These are phyloP conservation scores for Hyles vespertilio DNA, from an alignment of 1,140 invertebrate species.

Conservation along the genomic window DNA sequence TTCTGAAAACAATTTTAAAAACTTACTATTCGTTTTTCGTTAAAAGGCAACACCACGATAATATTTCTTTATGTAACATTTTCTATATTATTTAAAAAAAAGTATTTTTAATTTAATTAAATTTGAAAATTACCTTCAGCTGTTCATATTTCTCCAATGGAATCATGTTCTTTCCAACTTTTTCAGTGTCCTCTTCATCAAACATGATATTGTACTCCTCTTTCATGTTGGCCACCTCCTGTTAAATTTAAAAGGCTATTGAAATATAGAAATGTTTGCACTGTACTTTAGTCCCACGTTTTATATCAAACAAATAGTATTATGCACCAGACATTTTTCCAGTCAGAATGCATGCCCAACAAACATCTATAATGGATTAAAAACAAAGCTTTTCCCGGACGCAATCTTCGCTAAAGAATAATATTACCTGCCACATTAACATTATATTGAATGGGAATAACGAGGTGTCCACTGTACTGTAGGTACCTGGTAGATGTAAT, in stretches of 20 bases:
- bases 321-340: no score
- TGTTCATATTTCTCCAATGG: slow-evolving; percentile 48
- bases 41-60: background rate
- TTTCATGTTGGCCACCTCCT: slow-evolving; percentile 58
- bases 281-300: no score
- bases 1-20: slow-evolving; percentile 27
- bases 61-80: no score
- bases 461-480: no score
- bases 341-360: no score
- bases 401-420: no score
- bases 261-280: background rate
- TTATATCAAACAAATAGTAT: no score
- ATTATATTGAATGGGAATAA: no score
- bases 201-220: slow-evolving; percentile 49
- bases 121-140: slow-evolving; percentile 33
- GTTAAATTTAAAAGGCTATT: slow-evolving; percentile 14
- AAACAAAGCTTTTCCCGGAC: no score
- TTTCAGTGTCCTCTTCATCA: slow-evolving; percentile 54
- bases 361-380: no score
- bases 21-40: background rate
- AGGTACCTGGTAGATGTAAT: no score
- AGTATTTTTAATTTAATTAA: background rate
- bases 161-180: slow-evolving; percentile 28
- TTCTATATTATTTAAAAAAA: background rate
- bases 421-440: no score